Evolutionary conservation across 23 tunicate species (phyloP), one percentile per base, ranked within the genome.

Genomic region (Trididemnum clinides): DNA sequence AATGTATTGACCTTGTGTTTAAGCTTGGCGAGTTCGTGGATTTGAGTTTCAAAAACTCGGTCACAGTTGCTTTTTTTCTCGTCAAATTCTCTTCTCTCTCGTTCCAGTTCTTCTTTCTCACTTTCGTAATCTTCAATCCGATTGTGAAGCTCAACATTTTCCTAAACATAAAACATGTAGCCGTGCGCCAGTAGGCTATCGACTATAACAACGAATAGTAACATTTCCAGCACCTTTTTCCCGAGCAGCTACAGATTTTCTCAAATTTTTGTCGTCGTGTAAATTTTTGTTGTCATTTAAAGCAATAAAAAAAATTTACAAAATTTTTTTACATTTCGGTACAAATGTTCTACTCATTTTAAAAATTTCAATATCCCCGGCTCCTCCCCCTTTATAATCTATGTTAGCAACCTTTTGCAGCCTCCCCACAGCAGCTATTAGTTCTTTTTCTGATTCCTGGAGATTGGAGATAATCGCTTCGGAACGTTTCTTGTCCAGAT

Each of bases 21-120:
- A 0, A 94, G 58, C 69, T 94, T 94, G 18, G 98, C 98, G 30
- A 94, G 78, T 76, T 94, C 98, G 44, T 94, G 98, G 50, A 27
- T 54, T 76, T 89, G 98, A 2, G 83, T 57, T 63, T 94, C 94
- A 34, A 77, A 72, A 15, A 94, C 33, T 69, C 89, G 94, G 64
- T 89, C 98, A 12, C 32, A 33, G 63, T 77, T 85, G 78, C 89
- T 94, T 29, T 92, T 84, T 65, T 88, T 94, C 0, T 75, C 89
- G 59, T 54, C 89, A 86, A 94, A 94, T 71, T 85, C 93, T 33
- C 50, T 82, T 64, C 71, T 85, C 36, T 35, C 73, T 39, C 54
- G 44, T 18, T 94, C 93, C 75, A 94, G 89, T 64, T 89, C 98
- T 34, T 89, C 88, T 66, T 85, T 86, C 57, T 89, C 85, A 20